These are phyloP conservation scores for Listrodromus nycthemerus DNA, from an alignment of 2,888 invertebrate species.

Conservation along the genomic window DNA sequence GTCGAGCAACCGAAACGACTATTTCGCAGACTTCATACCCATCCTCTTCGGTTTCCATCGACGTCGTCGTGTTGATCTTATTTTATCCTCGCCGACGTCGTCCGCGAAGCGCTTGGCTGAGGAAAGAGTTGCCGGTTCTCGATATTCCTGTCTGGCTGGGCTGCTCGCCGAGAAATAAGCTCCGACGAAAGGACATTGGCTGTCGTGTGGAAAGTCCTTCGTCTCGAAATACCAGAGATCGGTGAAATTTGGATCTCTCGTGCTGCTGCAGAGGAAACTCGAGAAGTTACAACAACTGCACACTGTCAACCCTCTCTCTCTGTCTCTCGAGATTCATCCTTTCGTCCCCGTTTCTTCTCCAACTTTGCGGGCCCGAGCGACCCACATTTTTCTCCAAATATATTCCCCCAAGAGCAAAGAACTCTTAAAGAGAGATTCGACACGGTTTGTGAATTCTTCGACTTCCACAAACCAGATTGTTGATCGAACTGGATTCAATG, in stretches of 20 bases:
- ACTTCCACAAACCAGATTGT: not conserved
- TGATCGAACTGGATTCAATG: not conserved
- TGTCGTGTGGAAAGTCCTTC: constrained; percentile 10
- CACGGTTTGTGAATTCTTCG: not conserved
- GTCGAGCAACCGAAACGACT: constrained; percentile 2
- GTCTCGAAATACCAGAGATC: constrained; percentile 17
- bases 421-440: not conserved
- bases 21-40: not conserved
- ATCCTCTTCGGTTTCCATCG: not conserved
- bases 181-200: not conserved
- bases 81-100: not conserved
- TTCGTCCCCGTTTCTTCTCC: constrained; percentile 26
- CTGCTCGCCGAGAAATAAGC: not conserved
- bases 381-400: constrained; percentile 29
- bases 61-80: not conserved
- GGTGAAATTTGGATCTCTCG: constrained; percentile 49
- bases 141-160: not conserved
- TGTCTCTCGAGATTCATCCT: constrained; percentile 22
- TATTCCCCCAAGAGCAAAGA: constrained; percentile 30
- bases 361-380: constrained; percentile 9
- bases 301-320: not conserved
- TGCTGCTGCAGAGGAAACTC: constrained; percentile 30
- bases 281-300: constrained; percentile 38
- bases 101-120: not conserved
- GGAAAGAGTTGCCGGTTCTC: not conserved